These are phyloP conservation scores for Poecilobothrus nobilitatus DNA, from an alignment of 2,888 invertebrate species.

Conservation along the genomic window DNA sequence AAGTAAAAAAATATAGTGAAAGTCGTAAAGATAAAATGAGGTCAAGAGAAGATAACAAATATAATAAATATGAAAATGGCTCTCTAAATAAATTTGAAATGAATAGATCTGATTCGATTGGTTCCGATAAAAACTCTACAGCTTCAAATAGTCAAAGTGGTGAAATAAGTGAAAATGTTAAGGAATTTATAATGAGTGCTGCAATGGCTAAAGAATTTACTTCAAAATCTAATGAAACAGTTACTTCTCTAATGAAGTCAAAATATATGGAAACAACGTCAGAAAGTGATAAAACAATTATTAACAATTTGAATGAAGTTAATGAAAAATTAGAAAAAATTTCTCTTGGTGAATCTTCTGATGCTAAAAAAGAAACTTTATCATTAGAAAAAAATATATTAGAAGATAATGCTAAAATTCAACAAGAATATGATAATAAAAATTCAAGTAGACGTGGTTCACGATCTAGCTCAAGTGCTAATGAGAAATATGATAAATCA, in stretches of 20 bases:
- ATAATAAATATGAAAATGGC: conserved; percentile 2
- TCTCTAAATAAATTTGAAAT: conserved; percentile 14
- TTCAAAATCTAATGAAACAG: conserved; percentile 16
- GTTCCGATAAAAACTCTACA: conserved; percentile 2
- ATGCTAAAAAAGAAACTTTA: conserved; percentile 14
- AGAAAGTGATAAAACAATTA: conserved; percentile 5
- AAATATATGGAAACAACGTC: conserved; percentile 6
- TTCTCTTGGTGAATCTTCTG: conserved; percentile 20
- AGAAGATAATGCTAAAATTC: not conserved
- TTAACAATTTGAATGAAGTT: conserved; percentile 19
- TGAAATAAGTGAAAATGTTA: conserved; percentile 27
- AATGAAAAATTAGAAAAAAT: conserved; percentile 23
- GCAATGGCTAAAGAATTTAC: conserved; percentile 27
- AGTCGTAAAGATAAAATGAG: conserved; percentile 26
- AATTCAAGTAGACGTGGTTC: not conserved
- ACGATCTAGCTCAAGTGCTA: conserved; percentile 10
- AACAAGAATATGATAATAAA: not conserved
- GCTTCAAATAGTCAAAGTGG: conserved; percentile 12
- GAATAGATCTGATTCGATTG: conserved; percentile 16
- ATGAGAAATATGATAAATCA: conserved; percentile 15
- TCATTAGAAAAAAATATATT: not conserved
- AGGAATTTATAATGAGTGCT: conserved; percentile 29
- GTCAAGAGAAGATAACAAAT: conserved; percentile 18
- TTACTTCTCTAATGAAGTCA: conserved; percentile 20
- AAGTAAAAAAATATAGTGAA: conserved; percentile 34